Percentiles rank a stretch among this genome's conserved stretches.
phyloP scores from a whole-genome alignment of 2,113 vertebrate genomes.

The Scolopax mira region DNA sequence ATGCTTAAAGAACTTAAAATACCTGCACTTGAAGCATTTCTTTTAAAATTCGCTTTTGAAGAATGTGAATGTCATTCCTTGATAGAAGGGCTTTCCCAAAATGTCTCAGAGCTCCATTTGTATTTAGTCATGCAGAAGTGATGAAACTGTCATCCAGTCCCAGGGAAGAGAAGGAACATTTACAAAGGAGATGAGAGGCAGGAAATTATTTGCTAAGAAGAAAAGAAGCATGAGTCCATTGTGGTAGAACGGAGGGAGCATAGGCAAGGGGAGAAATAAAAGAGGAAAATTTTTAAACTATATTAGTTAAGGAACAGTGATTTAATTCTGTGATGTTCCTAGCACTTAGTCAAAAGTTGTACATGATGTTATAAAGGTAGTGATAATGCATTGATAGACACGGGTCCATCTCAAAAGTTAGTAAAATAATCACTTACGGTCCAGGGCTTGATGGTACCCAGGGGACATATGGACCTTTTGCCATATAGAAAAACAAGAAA shows the following conservation, averaged over 20 bases:
- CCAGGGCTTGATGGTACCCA: neutral
- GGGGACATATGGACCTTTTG: neutral
- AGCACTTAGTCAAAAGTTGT: neutral
- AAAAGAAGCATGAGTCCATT: neutral
- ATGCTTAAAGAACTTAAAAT: neutral
- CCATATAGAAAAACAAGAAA: neutral
- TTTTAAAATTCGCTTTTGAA: neutral
- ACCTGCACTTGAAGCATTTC: neutral
- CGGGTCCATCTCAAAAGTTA: neutral
- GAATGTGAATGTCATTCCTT: neutral
- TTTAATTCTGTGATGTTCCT: neutral
- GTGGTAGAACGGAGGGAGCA: neutral
- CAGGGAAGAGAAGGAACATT: neutral
- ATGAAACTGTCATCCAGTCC: neutral
- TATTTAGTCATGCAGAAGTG: neutral
- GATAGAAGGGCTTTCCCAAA: neutral
- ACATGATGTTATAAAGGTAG: neutral
- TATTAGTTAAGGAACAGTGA: neutral
- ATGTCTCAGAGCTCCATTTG: neutral
- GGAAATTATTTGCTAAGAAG: neutral
- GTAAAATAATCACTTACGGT: neutral
- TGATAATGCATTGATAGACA: neutral
- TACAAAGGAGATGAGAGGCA: neutral
- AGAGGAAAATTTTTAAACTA: neutral
- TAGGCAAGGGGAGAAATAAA: neutral